Conservation (phyloP, 2,888 invertebrate genomes). For the Amphipyra tragopoginis region DNA sequence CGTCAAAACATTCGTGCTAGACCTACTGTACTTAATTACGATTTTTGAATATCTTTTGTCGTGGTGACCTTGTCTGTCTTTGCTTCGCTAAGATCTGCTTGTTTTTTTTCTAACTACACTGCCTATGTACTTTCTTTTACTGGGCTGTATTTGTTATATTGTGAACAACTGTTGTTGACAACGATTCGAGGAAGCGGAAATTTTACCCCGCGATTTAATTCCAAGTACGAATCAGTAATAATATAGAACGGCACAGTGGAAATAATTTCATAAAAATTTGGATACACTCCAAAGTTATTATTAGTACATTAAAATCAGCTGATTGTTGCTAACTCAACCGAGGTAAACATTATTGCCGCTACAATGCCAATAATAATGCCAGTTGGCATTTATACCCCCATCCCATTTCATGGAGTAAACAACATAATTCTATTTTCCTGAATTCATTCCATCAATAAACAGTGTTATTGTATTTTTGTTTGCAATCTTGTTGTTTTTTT, state of each 20-base stretch:
- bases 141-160: not conserved
- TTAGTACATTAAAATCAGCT: constrained; percentile 52
- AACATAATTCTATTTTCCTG: constrained; percentile 67
- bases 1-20: too few relatives aligned
- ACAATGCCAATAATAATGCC: constrained; percentile 69
- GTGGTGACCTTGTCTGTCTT: too few relatives aligned
- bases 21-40: too few relatives aligned
- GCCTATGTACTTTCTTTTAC: too few relatives aligned
- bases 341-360: constrained; percentile 21
- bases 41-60: too few relatives aligned
- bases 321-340: constrained; percentile 62
- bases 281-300: constrained; percentile 49
- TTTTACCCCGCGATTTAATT: not conserved
- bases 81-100: too few relatives aligned
- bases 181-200: constrained; percentile 15
- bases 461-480: constrained; percentile 7
- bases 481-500: constrained; percentile 7
- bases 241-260: constrained; percentile 10
- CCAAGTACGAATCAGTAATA: constrained; percentile 9
- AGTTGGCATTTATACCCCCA: constrained; percentile 73
- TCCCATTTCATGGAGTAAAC: constrained; percentile 66
- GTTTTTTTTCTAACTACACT: too few relatives aligned
- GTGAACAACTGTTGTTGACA: constrained; percentile 16
- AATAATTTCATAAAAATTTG: constrained; percentile 49
- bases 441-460: constrained; percentile 26